Evolutionary conservation across 2,797 vertebrate genomes (phyloP).

Genomic region (Thunnus albacares): DNA sequence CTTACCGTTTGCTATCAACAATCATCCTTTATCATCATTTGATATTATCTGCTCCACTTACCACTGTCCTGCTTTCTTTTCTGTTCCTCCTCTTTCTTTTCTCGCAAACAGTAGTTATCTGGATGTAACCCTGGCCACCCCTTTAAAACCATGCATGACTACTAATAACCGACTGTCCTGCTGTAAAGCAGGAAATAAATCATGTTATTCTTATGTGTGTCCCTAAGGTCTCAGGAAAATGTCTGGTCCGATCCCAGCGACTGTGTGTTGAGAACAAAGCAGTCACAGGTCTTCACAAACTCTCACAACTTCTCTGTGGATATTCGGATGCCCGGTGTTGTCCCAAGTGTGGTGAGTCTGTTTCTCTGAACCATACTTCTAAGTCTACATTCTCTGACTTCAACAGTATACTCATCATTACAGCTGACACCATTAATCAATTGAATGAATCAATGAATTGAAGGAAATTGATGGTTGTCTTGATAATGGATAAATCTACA

Average conservation of each 20-base stretch:
- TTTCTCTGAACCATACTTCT: not conserved
- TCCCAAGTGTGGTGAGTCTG: conserved; percentile 88
- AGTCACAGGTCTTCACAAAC: conserved; percentile 83
- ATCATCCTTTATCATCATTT: no score
- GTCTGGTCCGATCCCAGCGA: conserved; percentile 84
- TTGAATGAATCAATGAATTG: not conserved
- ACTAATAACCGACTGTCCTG: not conserved
- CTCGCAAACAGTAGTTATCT: no score
- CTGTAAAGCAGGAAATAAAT: not conserved
- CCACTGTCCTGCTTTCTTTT: no score
- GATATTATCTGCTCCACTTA: no score
- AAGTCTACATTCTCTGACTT: not conserved
- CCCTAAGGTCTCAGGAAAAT: conserved; percentile 88
- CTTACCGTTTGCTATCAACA: no score
- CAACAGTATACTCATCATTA: not conserved
- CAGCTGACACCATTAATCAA: not conserved
- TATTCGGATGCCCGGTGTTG: conserved; percentile 93
- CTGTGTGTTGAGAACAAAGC: conserved; percentile 86
- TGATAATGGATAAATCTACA: no score
- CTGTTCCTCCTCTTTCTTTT: no score
- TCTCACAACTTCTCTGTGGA: conserved; percentile 91
- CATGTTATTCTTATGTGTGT: conserved; percentile 1
- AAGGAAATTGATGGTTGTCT: no score
- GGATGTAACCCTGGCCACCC: no score
- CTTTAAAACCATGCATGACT: no score